Evolutionary conservation across 2,797 vertebrate species (phyloP), one percentile per base, ranked within the genome.

Genomic region (Lacerta bilineata): DNA sequence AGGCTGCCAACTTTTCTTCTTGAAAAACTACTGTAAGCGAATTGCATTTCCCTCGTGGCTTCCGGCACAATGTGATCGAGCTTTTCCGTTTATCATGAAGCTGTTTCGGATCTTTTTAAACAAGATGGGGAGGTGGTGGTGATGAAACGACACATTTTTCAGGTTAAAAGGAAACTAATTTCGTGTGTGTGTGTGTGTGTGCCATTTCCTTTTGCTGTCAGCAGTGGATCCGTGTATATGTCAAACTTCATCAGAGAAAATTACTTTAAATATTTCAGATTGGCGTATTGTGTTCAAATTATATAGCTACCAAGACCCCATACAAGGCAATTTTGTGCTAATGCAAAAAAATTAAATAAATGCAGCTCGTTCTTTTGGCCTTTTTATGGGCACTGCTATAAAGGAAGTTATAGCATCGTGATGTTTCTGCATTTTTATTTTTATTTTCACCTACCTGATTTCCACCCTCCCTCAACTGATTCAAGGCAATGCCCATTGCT

Each of bases 1-100:
- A 93, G 68, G 15, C 94, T 96, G 95, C 93, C 95, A 96, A 90
- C 93, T 87, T 94, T 94, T 85, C 93, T 91, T 92, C 87, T 94
- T 92, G 93, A 93, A 95, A 55, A 95, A 94, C 84, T 93, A 88
- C 87, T 91, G 87, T 86, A 95, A 95, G 93, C 94, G 89, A 94
- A 96, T 95, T 91, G 71, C 90, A 83, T 93, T 94, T 94, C 94
- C 91, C 91, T 90, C 92, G 85, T 91, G 95, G 93, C 83, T 95
- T 92, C 75, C 88, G 94, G 91, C 86, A 75, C 88, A 91, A 87
- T 90, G 74, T 91, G 88, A 95, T 86, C 91, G 88, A 91, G 91
- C 93, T 94, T 93, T 88, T 88, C 87, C 89, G 93, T 93, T 90
- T 95, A 88, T 93, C 17, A 94, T 94, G 94, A 96, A 94, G 91